These are phyloP conservation scores for Scaptomyza montana DNA, from an alignment of 1,140 invertebrate genomes.

Conservation along the genomic window DNA sequence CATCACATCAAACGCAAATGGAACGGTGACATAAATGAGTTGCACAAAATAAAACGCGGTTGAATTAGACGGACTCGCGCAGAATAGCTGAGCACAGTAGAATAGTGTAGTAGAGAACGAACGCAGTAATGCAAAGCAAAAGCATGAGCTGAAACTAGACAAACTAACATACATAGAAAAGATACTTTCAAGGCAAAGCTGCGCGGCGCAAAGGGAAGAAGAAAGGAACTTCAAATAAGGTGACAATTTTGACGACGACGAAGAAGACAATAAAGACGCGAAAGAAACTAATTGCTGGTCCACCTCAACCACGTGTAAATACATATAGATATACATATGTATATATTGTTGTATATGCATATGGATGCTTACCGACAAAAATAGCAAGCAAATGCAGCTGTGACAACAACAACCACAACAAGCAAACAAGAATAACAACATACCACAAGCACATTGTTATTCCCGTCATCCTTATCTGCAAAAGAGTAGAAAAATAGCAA, in stretches of 20 bases:
- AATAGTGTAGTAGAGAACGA: constrained; percentile 27
- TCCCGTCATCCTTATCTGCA: constrained; percentile 9
- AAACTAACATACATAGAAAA: constrained; percentile 17
- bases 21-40: constrained; percentile 53
- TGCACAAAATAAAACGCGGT: constrained; percentile 38
- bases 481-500: not conserved
- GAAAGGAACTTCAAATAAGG: constrained; percentile 35
- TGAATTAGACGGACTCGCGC: constrained; percentile 19
- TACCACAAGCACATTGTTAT: constrained; percentile 25
- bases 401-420: constrained; percentile 1
- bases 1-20: constrained; percentile 46
- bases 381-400: constrained; percentile 11
- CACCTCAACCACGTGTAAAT: constrained; percentile 32
- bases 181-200: constrained; percentile 51
- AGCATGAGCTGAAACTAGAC: constrained; percentile 58
- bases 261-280: constrained; percentile 22
- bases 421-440: constrained; percentile 3
- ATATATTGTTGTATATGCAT: not conserved
- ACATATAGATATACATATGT: not conserved
- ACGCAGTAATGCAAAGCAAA: constrained; percentile 21
- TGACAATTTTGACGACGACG: constrained; percentile 34
- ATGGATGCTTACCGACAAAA: not conserved
- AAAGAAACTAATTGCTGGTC: constrained; percentile 34
- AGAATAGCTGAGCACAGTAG: constrained; percentile 35
- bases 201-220: constrained; percentile 23